These are phyloP conservation scores for Uria aalge DNA, from an alignment of 2,113 vertebrate genomes.

Conservation along the genomic window DNA sequence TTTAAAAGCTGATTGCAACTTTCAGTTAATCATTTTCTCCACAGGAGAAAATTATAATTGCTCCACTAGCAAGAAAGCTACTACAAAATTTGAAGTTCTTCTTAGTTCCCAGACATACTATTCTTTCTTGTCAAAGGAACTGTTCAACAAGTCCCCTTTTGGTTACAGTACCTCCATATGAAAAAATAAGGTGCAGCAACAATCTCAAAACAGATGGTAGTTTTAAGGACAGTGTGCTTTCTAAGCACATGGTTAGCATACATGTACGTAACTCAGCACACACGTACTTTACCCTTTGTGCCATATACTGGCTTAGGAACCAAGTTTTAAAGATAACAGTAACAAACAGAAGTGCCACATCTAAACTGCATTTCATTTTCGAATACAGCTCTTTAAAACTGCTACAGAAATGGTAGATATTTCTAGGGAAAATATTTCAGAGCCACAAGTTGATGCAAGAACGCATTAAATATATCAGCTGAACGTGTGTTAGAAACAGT, in stretches of 20 bases:
- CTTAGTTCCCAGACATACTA: neutral
- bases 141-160: neutral
- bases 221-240: neutral
- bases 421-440: neutral
- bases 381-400: neutral
- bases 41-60: neutral
- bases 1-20: neutral
- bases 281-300: neutral
- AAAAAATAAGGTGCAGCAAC: neutral
- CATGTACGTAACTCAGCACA: neutral
- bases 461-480: neutral
- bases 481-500: neutral
- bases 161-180: neutral
- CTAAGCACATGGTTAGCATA: neutral
- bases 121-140: accelerated
- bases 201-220: neutral
- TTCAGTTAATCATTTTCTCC: neutral
- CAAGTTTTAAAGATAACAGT: neutral
- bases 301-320: neutral
- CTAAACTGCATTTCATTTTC: neutral
- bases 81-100: neutral
- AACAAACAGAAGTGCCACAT: neutral
- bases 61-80: neutral
- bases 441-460: neutral
- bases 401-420: neutral